A percentile compares a stretch with the other conserved stretches of the same genome.
Evolutionary conservation across 2,797 vertebrate species (phyloP).

Genomic region (Pseudochirops cupreus): DNA sequence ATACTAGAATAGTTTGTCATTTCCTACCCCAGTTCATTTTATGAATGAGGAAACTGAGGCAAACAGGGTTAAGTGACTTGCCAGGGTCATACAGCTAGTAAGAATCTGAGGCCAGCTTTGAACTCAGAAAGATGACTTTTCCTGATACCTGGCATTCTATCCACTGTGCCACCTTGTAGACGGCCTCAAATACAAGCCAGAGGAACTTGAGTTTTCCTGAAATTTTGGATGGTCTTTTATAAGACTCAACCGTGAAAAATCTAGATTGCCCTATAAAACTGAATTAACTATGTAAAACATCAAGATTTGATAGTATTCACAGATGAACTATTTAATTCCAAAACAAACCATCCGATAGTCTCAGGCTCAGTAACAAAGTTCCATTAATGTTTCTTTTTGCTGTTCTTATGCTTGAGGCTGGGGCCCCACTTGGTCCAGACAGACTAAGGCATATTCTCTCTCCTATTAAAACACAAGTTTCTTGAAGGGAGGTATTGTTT

Average conservation of each 20-base stretch:
- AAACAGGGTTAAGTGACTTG: neutral
- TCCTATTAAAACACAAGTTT: neutral
- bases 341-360: neutral
- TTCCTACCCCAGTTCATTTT: too few relatives aligned
- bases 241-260: neutral
- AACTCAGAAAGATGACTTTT: neutral
- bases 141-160: too few relatives aligned
- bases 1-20: neutral
- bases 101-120: neutral
- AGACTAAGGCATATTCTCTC: neutral
- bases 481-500: neutral
- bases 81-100: neutral
- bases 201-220: neutral
- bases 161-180: neutral
- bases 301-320: neutral
- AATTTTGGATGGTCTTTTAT: neutral
- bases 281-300: neutral
- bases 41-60: too few relatives aligned
- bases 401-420: neutral
- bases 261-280: neutral
- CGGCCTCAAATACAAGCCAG: neutral
- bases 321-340: neutral
- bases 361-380: neutral
- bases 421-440: neutral
- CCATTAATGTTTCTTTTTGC: neutral